Conservation (phyloP, 1,140 invertebrate genomes). For the Drosophila novamexicana region DNA sequence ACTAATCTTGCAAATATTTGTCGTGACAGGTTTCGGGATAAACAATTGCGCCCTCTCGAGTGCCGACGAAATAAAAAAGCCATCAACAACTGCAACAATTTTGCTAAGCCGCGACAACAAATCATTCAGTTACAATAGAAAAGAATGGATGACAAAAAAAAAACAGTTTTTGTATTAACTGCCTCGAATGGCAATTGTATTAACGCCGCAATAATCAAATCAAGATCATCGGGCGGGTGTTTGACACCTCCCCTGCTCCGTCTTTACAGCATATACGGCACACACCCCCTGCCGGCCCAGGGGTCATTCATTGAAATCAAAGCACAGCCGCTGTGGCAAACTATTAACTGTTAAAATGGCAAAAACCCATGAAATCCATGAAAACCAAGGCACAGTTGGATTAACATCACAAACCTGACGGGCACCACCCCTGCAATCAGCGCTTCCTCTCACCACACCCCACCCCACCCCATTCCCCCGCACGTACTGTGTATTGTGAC, state of each 20-base stretch:
- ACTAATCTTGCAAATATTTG: conserved; percentile 16
- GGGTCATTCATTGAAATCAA: conserved; percentile 53
- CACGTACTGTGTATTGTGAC: conserved; percentile 31
- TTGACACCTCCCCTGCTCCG: conserved; percentile 43
- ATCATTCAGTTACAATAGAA: conserved; percentile 39
- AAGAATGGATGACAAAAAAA: conserved; percentile 12
- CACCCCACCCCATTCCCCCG: not conserved
- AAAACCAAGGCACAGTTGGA: conserved; percentile 69
- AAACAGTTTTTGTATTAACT: conserved; percentile 47
- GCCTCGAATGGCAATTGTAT: conserved; percentile 73
- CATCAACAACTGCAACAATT: conserved; percentile 70
- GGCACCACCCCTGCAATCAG: conserved; percentile 74
- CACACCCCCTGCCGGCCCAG: not conserved
- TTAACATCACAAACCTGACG: conserved; percentile 62
- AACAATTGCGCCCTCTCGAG: conserved; percentile 57
- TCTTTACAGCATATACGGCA: not conserved
- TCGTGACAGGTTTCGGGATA: conserved; percentile 13
- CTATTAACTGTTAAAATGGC: conserved; percentile 77
- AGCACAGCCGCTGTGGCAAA: conserved; percentile 60
- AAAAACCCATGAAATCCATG: conserved; percentile 58
- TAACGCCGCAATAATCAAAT: conserved; percentile 77
- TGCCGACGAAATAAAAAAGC: conserved; percentile 58
- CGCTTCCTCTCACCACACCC: conserved; percentile 40
- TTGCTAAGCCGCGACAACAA: conserved; percentile 62
- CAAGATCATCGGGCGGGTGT: conserved; percentile 65